A percentile compares a stretch with the other conserved stretches of the same genome.
These are phyloP conservation scores for Myotis davidii DNA, from an alignment of 2,113 vertebrate species.

Conservation along the genomic window DNA sequence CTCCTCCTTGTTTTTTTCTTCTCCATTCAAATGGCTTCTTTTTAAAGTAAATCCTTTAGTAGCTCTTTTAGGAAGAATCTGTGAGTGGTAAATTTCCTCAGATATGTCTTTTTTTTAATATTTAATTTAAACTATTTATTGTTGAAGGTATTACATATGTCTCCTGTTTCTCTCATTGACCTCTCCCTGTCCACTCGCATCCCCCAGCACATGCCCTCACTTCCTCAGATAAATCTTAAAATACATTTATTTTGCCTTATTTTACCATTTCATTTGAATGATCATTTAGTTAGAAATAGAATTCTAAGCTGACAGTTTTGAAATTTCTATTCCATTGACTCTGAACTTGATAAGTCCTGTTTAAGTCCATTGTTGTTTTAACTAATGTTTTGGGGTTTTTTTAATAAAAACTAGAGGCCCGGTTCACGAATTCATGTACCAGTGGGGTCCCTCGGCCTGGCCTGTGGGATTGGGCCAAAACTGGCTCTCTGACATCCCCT, in stretches of 20 bases:
- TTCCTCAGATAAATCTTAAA: background rate
- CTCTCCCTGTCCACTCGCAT: too few species aligned
- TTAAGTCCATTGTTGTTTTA: background rate
- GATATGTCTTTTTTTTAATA: background rate
- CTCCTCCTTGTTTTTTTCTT: background rate
- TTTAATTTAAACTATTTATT: too few species aligned
- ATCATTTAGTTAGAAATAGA: background rate
- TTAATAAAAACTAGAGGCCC: background rate
- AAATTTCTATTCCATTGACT: background rate
- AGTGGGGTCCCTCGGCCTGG: too few species aligned
- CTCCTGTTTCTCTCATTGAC: too few species aligned
- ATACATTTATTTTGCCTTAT: background rate
- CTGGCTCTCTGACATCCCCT: too few species aligned
- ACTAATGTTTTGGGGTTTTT: background rate
- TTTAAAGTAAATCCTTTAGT: background rate
- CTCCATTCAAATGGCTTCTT: background rate
- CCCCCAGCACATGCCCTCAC: too few species aligned
- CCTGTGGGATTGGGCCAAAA: too few species aligned
- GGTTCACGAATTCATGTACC: too few species aligned
- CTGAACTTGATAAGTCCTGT: background rate
- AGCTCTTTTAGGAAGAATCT: background rate
- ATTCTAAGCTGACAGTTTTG: conserved; percentile 1
- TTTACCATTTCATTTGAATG: background rate
- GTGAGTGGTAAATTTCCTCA: background rate
- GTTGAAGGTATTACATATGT: too few species aligned